Base-by-base conservation (phyloP, 2,113 vertebrate genomes). In the Mus spicilegus region DNA sequence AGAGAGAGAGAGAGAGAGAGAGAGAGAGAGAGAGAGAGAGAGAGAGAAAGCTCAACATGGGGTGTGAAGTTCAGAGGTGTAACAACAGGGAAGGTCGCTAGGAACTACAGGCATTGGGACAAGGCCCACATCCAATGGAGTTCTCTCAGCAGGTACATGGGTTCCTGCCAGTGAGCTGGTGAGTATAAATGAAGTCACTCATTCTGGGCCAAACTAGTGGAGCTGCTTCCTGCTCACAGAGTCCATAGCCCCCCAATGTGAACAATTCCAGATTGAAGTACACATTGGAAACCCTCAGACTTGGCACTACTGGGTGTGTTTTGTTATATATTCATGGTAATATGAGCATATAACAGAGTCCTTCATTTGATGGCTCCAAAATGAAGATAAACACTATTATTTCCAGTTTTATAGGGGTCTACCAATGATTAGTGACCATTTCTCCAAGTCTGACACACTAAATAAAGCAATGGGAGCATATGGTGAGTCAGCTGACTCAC, bases 101-200 rank as follows among this genome's bases (percentile, higher is more conserved):
- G n/a, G 51, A 93, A 85, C 81, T 61, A 49, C 54, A 87, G 76
- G 51, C 0, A 0, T 49, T 90, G 92, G 84, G 92, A 90, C 39
- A 90, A 92, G 70, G 33, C 90, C 87, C 12, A 16, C 5, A 28
- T 65, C 58, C 89, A 30, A 42, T 87, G 49, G 61, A 49, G 46
- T 81, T 8, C 46, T 93, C 93, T 70, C 90, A 77, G 93, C 85
- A 54, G 73, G 91, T 36, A 8, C 26, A 11, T 46, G 63, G 22
- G n/a, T 77, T 22, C 51, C 69, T 87, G 84, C 85, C 95, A 97
- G 86, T 58, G 56, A 63, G 58, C 77, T 67, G 73, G 76, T 30
- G 61, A 77, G 77, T 13, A 95, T 87, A 95, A 95, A 96, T 88
- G 90, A 76, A 70, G 42, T 93, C 75, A 88, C 85, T 95, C 92